Evolutionary conservation across 2,797 vertebrate species (phyloP), one percentile per base, ranked within the genome.

Genomic region (Loris lydekkerianus): DNA sequence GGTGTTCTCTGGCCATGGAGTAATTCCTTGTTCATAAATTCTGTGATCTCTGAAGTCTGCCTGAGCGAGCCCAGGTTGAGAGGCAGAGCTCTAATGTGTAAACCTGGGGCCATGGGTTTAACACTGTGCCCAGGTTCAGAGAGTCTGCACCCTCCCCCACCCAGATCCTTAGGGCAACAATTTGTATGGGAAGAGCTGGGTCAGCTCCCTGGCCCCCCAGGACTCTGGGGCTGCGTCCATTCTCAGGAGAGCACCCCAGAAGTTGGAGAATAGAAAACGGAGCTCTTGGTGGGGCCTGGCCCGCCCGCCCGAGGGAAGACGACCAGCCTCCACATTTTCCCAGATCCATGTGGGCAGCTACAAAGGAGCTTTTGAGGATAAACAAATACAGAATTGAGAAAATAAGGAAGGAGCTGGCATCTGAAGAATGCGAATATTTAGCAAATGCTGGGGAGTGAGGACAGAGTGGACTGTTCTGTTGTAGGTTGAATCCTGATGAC

Each of bases 301-400:
- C 89, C 18, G 2, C 29, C 77, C 17, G 81, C 97, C 96, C 86
- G 65, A 76, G 87, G 77, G 91, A 94, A 97, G 95, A 96, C 90
- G 96, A 97, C 96, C 85, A 97, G 97, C 97, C 98, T 96, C 96
- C 97, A 98, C 98, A 98, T 98, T 98, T 99, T 98, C 98, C 98
- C 98, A 98, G 97, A 98, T 97, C 97, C 96, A 94, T 97, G 99
- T 99, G 98, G 99, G 99, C 98, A 98, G 98, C 96, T 90, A 98
- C 99, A 99, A 99, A 99, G 99, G 98, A 98, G 97, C 99, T 99
- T 99, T 99, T 99, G 98, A 99, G 99, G 98, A 98, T 99, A 99
- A 99, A 99, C 99, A 99, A 99, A 99, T 98, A 98, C 98, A 98
- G 99, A 99, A 99, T 99, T 99, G 99, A 99, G 99, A 99, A 99